Evolutionary conservation across 2,888 invertebrate genomes (phyloP), one percentile per base, ranked within the genome.

Genomic region (Troides oblongomaculatus): DNA sequence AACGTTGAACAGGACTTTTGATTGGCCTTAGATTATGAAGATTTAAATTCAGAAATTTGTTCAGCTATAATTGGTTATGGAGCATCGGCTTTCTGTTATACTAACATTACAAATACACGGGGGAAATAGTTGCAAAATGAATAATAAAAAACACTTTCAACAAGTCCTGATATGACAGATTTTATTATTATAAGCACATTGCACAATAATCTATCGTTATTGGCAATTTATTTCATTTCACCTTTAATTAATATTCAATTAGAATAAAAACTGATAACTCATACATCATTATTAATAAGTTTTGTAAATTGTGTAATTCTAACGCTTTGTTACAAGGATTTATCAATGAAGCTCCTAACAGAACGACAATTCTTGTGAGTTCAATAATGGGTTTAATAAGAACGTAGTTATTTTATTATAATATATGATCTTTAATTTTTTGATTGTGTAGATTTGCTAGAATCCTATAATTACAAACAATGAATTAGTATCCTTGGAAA

Each of bases 371-470:
- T 84, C 89, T 89, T 90, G 89, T 87, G 83, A 89, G 89, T 90
- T 87, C 83, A 70, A 58, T 69, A 66, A 66, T 70, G 64, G 66
- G 63, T 70, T 81, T 85, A 86, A 86, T 85, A 80, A 82, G 84
- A 85, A 81, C 79, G 89, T 91, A 90, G 90, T 78, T 70, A 79
- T 84, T 86, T 87, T 87, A 83, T 86, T 84, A 85, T 85, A 72
- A 77, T 78, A 39, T 39, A 74, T 73, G 74, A 81, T 81, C 82
- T 81, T 84, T 81, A 84, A 83, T 82, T 84, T 83, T 30, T 86
- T 75, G 72, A 84, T 89, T 85, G 80, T 77, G 90, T 92, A 90
- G 90, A 83, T 82, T 87, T 88, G 91, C 91, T 92, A 92, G 92
- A 88, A 87, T 66, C 85, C 85, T 89, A 86, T 90, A 87, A 89